Conservation (phyloP, 2,888 invertebrate species). For the Noctua pronuba region DNA sequence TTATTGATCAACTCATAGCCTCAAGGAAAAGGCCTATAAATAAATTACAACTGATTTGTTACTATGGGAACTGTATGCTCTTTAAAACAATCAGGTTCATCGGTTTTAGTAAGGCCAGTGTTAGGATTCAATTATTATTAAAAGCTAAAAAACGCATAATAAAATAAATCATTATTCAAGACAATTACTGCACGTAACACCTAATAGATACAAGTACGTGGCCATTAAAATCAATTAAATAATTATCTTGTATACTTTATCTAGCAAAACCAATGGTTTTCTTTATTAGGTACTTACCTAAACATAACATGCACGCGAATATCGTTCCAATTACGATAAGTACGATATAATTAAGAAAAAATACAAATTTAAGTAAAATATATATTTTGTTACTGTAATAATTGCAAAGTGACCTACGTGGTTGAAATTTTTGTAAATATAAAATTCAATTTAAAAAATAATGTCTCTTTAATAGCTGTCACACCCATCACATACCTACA, state of each 20-base stretch:
- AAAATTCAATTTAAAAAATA: not conserved
- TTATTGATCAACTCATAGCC: conserved; percentile 34
- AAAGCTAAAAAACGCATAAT: not conserved
- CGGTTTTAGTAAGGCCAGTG: not conserved
- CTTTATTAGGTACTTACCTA: not conserved
- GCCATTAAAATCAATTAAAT: conserved; percentile 1
- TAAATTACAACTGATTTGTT: conserved; percentile 24
- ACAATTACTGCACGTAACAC: not conserved
- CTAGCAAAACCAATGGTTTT: conserved; percentile 14
- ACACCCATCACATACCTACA: not conserved
- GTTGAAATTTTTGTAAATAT: not conserved
- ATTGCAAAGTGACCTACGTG: conserved; percentile 6
- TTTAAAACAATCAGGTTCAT: not conserved
- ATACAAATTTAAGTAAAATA: not conserved
- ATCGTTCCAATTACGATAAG: not conserved
- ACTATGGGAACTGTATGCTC: conserved; percentile 6
- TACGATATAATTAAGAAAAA: conserved; percentile 14
- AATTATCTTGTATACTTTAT: conserved; percentile 7
- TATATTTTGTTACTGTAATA: conserved; percentile 3
- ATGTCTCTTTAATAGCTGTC: not conserved
- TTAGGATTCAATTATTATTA: not conserved
- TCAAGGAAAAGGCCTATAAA: conserved; percentile 11
- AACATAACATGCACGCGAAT: conserved; percentile 7
- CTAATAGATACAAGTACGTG: conserved; percentile 3
- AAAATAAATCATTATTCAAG: not conserved